Percentiles rank a stretch among this genome's conserved stretches.
phyloP scores from a whole-genome alignment of 2,113 vertebrate species.

The Sinocyclocheilus anshuiensis region DNA sequence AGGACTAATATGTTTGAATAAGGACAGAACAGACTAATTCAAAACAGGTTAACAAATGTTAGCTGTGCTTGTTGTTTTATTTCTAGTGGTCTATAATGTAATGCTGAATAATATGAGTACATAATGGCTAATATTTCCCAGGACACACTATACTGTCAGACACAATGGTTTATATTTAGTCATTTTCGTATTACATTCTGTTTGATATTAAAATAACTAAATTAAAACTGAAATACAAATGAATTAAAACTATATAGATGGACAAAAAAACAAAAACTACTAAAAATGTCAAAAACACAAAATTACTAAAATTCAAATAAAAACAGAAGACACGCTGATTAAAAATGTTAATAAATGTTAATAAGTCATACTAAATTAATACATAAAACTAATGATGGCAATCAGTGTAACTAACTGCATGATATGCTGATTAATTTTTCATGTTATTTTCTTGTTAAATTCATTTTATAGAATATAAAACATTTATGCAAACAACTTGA shows the following conservation, averaged over 20 bases:
- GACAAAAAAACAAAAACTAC: too few species aligned
- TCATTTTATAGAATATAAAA: neutral
- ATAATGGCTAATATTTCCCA: neutral
- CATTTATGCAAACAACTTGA: neutral
- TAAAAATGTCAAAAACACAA: too few species aligned
- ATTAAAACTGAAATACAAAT: too few species aligned
- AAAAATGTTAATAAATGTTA: too few species aligned
- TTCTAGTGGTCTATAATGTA: neutral
- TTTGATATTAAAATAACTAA: too few species aligned
- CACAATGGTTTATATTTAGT: neutral
- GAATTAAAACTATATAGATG: too few species aligned
- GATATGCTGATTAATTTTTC: neutral
- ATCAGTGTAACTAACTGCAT: neutral
- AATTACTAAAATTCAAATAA: too few species aligned
- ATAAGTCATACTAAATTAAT: too few species aligned
- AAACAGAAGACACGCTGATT: too few species aligned
- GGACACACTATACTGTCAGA: neutral
- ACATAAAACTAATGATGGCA: neutral
- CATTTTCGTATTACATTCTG: neutral
- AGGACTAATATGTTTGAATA: constrained; percentile 4
- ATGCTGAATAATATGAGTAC: neutral
- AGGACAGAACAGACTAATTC: neutral
- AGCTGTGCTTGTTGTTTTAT: neutral
- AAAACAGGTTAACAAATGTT: constrained; percentile 3
- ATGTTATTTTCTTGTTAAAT: neutral